Conservation (phyloP, 2,888 invertebrate species). For the Oscheius sp. region DNA sequence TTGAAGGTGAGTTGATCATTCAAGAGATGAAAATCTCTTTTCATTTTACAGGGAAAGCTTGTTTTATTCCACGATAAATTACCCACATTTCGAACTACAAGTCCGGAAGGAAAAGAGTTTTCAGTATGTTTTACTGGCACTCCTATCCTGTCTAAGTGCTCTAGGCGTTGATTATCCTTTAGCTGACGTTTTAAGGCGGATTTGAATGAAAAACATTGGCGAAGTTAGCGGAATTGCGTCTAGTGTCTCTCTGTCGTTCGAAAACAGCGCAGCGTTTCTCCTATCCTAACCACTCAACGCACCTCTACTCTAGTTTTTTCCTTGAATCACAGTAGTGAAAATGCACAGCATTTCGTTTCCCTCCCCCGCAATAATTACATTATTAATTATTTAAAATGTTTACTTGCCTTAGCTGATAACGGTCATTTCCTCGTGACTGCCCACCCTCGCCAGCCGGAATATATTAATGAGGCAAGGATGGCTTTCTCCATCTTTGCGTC, state of each 20-base stretch:
- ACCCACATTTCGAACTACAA: conserved; percentile 5
- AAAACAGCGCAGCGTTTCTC: no score
- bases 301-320: no score
- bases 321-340: no score
- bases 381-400: not conserved
- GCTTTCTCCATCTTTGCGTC: conserved; percentile 11
- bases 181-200: no score
- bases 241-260: no score
- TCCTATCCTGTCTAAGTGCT: not conserved
- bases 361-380: no score
- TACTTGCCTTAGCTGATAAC: not conserved
- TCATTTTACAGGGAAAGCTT: not conserved
- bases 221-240: no score
- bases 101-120: not conserved
- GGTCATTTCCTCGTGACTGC: not conserved
- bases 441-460: conserved; percentile 12
- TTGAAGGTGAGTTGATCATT: not conserved
- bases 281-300: no score
- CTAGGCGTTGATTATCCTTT: no score
- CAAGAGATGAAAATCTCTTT: not conserved
- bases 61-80: conserved; percentile 9
- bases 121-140: not conserved
- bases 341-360: no score
- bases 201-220: no score
- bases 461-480: not conserved